phyloP scores from a whole-genome alignment of 2,113 vertebrate species.

The cattle (Bos taurus) region DNA sequence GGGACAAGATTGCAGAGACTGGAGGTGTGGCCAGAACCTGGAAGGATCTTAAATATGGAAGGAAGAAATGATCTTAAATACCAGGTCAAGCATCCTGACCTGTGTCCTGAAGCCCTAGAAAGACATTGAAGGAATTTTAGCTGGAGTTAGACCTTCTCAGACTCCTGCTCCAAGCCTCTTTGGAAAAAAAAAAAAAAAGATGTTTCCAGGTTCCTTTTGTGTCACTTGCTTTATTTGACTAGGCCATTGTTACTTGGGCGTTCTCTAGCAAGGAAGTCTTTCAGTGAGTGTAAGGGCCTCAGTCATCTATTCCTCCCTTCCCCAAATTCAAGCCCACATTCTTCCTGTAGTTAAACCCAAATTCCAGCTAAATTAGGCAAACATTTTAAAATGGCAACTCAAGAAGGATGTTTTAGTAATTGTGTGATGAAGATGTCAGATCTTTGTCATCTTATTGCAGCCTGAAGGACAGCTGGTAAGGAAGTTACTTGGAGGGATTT shows the following conservation, averaged over 20 bases:
- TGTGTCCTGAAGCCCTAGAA: neutral
- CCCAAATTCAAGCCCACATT: constrained; percentile 1
- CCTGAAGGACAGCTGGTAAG: neutral
- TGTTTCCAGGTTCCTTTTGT: neutral
- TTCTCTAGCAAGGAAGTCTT: neutral
- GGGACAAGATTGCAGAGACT: neutral
- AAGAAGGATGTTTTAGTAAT: constrained; percentile 7
- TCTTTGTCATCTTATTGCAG: constrained; percentile 36
- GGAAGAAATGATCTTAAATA: neutral
- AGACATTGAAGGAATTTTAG: constrained; percentile 2
- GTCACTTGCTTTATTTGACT: neutral
- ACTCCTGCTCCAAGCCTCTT: neutral
- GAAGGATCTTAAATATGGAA: neutral
- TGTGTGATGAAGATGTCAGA: constrained; percentile 37
- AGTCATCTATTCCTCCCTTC: neutral
- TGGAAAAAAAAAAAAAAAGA: neutral
- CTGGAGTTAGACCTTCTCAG: neutral
- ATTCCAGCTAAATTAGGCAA: constrained; percentile 32
- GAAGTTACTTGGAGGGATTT: constrained; percentile 30
- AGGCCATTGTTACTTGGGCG: neutral
- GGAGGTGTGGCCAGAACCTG: neutral
- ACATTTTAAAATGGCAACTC: constrained; percentile 33
- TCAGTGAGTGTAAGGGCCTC: neutral
- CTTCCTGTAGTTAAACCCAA: constrained; percentile 35
- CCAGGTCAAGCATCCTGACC: neutral